These are phyloP conservation scores for Ammodytes marinus DNA, from an alignment of 2,113 vertebrate species.

Conservation along the genomic window DNA sequence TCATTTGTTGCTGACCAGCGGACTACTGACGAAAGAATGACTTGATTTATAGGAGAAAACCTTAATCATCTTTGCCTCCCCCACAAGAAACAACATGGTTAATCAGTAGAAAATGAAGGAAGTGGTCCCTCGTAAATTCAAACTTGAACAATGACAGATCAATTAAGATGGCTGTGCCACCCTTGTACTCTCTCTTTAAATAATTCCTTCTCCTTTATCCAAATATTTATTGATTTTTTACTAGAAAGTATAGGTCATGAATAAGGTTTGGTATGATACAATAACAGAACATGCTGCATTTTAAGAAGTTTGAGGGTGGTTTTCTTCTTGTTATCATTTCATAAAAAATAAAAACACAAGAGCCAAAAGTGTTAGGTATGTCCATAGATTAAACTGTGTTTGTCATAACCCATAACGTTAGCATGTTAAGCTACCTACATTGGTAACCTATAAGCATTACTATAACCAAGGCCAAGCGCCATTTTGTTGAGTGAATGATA, in stretches of 20 bases:
- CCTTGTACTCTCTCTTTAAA: background rate
- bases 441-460: too few relatives aligned
- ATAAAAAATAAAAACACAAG: background rate
- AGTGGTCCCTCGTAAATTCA: constrained; percentile 36
- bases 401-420: too few relatives aligned
- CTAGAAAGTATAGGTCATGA: background rate
- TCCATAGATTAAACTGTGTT: too few relatives aligned
- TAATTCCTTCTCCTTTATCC: background rate
- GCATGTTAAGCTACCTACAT: too few relatives aligned
- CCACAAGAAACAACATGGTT: constrained; percentile 36
- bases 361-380: background rate
- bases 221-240: background rate
- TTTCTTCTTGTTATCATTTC: background rate
- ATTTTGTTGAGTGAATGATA: background rate
- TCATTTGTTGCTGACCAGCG: constrained; percentile 12
- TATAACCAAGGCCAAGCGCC: too few relatives aligned
- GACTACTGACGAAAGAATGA: constrained; percentile 1
- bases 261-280: background rate
- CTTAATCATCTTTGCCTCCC: constrained; percentile 35
- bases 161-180: constrained; percentile 15
- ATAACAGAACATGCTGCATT: background rate
- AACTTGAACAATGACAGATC: constrained; percentile 1
- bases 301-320: background rate
- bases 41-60: constrained; percentile 33
- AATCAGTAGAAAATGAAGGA: constrained; percentile 39